A percentile compares a stretch with the other conserved stretches of the same genome.
Evolutionary conservation across 2,888 invertebrate species (phyloP).

Genomic region (Thera britannica): DNA sequence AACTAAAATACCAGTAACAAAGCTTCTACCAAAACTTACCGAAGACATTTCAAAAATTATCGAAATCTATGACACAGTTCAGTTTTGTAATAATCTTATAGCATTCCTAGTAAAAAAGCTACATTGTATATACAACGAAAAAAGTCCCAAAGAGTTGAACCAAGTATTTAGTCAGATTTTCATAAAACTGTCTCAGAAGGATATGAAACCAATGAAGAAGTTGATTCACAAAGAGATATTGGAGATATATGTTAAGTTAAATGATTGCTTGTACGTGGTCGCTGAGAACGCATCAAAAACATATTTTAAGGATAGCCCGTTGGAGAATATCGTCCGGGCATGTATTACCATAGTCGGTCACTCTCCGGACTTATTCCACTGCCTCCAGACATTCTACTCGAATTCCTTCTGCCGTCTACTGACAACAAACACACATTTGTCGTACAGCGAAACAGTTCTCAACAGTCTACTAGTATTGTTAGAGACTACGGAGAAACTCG

Average conservation of each 20-base stretch:
- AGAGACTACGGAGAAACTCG: constrained; percentile 59
- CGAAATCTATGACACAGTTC: constrained; percentile 60
- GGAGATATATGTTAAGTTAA: constrained; percentile 65
- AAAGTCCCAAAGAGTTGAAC: constrained; percentile 53
- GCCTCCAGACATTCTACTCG: constrained; percentile 65
- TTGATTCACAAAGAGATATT: constrained; percentile 50
- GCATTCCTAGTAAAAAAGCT: constrained; percentile 67
- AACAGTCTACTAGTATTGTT: constrained; percentile 56
- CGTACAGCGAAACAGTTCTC: constrained; percentile 54
- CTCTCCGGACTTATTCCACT: constrained; percentile 58
- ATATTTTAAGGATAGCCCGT: constrained; percentile 51
- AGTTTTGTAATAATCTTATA: constrained; percentile 61
- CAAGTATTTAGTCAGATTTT: constrained; percentile 57
- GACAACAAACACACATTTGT: constrained; percentile 43
- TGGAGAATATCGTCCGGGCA: constrained; percentile 50
- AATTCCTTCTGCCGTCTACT: constrained; percentile 64
- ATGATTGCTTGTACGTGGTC: constrained; percentile 65
- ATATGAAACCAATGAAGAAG: constrained; percentile 55
- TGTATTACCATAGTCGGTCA: constrained; percentile 58
- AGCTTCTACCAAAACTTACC: constrained; percentile 62
- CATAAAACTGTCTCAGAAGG: constrained; percentile 51
- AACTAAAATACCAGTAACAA: constrained; percentile 53
- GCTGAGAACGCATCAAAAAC: constrained; percentile 62
- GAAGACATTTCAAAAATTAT: constrained; percentile 64
- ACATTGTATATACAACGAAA: constrained; percentile 58